Evolutionary conservation across 35 echinoderm and acorn worm genomes (phyloP).

Genomic region (Patiria miniata): DNA sequence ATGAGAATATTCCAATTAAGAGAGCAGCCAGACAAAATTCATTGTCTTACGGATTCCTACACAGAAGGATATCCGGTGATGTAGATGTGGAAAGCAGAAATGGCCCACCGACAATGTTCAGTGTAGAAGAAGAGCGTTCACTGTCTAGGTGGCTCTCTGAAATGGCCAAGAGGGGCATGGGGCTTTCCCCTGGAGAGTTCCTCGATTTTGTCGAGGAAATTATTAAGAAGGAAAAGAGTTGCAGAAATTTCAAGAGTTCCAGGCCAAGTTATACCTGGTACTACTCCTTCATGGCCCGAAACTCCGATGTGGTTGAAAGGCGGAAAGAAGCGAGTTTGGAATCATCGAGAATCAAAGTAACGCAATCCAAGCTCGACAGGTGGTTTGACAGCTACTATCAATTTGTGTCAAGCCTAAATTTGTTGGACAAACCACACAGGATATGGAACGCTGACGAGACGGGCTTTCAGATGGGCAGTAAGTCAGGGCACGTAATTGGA

Average conservation of each 20-base stretch:
- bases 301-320: neutral
- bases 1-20: neutral
- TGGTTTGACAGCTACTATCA: neutral
- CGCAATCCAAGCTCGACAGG: neutral
- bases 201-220: neutral
- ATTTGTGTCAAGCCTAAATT: neutral
- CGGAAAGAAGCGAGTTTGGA: neutral
- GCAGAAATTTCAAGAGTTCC: neutral
- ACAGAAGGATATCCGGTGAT: neutral
- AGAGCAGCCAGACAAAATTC: neutral
- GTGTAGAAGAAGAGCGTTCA: neutral
- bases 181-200: neutral
- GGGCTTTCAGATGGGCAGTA: neutral
- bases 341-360: neutral
- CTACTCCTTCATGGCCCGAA: neutral
- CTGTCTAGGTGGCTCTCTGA: neutral
- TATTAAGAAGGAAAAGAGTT: neutral
- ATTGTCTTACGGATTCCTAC: neutral
- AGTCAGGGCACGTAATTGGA: neutral
- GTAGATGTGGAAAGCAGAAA: neutral
- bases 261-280: neutral
- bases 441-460: neutral
- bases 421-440: neutral
- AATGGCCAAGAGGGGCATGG: slow-evolving; percentile 3
- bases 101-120: neutral